Conservation (phyloP, 2,113 vertebrate species). For the Trichomycterus rosablanca region DNA sequence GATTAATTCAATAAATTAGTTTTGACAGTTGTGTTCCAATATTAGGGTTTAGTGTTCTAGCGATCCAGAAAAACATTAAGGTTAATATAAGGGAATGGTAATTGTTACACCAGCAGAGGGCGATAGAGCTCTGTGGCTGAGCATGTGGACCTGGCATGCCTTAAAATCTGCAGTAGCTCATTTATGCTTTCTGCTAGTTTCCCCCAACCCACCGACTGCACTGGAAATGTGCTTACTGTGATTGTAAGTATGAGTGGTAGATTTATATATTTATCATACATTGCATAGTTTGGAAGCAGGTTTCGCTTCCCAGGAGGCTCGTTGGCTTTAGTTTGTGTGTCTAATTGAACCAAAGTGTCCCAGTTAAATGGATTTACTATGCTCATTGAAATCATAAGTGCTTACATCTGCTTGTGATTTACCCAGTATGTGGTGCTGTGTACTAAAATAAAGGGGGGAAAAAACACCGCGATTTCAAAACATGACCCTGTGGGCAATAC, state of each 20-base stretch:
- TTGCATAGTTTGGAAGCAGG: constrained; percentile 58
- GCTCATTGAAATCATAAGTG: constrained; percentile 36
- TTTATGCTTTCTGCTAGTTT: constrained; percentile 44
- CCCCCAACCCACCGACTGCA: constrained; percentile 47
- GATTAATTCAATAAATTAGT: no score
- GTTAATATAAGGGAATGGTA: no score
- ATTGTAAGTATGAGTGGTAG: constrained; percentile 7
- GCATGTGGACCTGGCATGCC: constrained; percentile 16
- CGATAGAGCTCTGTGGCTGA: not conserved
- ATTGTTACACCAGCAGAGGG: constrained; percentile 31
- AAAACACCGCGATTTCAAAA: not conserved
- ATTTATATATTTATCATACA: constrained; percentile 54
- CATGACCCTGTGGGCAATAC: constrained; percentile 10
- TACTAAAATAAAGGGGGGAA: constrained; percentile 2
- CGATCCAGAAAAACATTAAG: no score
- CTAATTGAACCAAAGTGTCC: constrained; percentile 53
- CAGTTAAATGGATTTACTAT: constrained; percentile 49
- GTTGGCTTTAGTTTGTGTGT: constrained; percentile 53
- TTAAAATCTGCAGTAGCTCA: constrained; percentile 53
- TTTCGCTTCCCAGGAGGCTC: constrained; percentile 57
- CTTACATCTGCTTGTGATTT: constrained; percentile 45
- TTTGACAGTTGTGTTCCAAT: no score
- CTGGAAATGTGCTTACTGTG: constrained; percentile 21
- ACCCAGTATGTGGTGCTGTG: constrained; percentile 41
- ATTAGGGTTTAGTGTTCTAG: no score